A percentile compares a stretch with the other conserved stretches of the same genome.
These are phyloP conservation scores for Physella acuta DNA, from an alignment of 1,140 invertebrate genomes.

Conservation along the genomic window DNA sequence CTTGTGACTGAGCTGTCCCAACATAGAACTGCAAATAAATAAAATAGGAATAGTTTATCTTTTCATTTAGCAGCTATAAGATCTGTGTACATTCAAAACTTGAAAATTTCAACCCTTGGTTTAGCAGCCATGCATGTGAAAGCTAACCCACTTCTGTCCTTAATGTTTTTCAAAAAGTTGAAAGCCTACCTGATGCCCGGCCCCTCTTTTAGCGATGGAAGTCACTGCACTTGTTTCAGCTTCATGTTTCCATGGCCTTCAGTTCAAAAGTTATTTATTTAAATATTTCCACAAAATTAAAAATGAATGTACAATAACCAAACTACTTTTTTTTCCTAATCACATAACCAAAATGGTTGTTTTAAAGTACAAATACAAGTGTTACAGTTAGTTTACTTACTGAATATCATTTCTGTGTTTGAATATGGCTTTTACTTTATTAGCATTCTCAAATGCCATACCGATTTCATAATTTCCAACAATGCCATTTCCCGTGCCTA, in stretches of 20 bases:
- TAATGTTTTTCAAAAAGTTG: slow-evolving; percentile 1
- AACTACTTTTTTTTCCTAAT: no score
- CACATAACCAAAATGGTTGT: no score
- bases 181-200: slow-evolving; percentile 60
- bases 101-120: slow-evolving; percentile 1
- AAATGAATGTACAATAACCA: no score
- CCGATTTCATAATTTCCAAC: slow-evolving; percentile 57
- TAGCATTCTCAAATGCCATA: slow-evolving; percentile 27
- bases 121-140: background rate
- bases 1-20: slow-evolving; percentile 78
- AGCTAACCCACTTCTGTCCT: background rate
- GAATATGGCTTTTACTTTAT: slow-evolving; percentile 32
- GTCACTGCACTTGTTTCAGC: slow-evolving; percentile 52
- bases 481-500: slow-evolving; percentile 81
- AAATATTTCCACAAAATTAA: no score
- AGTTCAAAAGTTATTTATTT: no score
- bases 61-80: no score
- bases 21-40: slow-evolving; percentile 63
- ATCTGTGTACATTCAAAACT: background rate
- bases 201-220: slow-evolving; percentile 58
- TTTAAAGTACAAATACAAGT: no score
- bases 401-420: slow-evolving; percentile 25
- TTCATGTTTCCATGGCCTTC: slow-evolving; percentile 42
- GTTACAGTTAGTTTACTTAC: slow-evolving; percentile 22
- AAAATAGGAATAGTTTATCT: slow-evolving; percentile 9